Evolutionary conservation across 1,140 invertebrate species (phyloP).

Genomic region (Bacillus rossius): DNA sequence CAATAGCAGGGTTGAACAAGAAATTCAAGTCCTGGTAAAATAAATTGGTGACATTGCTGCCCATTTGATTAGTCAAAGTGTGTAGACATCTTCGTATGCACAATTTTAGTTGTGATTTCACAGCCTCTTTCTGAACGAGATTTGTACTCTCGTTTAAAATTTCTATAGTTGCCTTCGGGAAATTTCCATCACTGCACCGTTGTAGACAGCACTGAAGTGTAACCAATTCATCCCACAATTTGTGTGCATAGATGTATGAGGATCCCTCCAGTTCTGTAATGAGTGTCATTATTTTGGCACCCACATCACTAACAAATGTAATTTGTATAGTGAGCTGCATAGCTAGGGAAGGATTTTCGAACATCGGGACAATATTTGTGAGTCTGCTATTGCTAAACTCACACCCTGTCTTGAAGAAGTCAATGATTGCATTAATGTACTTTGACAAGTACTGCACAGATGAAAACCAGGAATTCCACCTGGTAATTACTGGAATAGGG

Average conservation of each 20-base stretch:
- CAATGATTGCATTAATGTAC: not conserved
- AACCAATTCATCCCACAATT: not conserved
- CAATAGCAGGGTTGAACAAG: no score
- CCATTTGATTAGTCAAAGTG: no score
- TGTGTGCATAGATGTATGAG: not conserved
- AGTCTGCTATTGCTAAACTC: not conserved
- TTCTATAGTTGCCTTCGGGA: no score
- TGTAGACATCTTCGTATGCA: no score
- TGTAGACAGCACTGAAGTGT: not conserved
- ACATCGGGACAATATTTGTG: not conserved
- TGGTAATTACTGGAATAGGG: not conserved
- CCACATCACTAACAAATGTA: not conserved
- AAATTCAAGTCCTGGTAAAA: no score
- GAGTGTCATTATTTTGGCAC: not conserved
- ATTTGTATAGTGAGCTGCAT: not conserved
- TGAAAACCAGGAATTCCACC: not conserved
- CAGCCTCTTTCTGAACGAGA: no score
- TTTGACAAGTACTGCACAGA: not conserved
- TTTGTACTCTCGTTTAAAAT: no score
- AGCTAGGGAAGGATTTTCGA: not conserved
- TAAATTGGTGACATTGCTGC: no score
- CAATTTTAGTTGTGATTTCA: no score
- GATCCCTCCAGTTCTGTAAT: not conserved
- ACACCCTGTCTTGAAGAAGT: not conserved
- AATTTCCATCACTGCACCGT: no score